Conservation (phyloP, 2,888 invertebrate species). For the Drosophila neonasuta region DNA sequence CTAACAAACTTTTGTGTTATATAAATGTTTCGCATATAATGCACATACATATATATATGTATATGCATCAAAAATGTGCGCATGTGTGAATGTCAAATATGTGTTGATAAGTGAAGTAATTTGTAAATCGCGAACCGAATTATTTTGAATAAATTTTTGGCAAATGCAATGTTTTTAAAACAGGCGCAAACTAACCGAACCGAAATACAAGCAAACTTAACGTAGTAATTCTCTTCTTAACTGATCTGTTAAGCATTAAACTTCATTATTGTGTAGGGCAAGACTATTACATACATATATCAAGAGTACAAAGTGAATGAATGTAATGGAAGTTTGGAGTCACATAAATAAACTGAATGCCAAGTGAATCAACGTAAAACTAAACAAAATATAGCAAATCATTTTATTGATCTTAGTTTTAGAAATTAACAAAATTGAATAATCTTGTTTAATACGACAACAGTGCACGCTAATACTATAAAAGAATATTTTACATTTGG, state of each 20-base stretch:
- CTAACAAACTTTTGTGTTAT: slow-evolving; percentile 56
- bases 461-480: neutral
- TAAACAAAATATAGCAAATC: slow-evolving; percentile 9
- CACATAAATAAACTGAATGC: slow-evolving; percentile 21
- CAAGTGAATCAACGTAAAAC: slow-evolving; percentile 32
- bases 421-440: slow-evolving; percentile 23
- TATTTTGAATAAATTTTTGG: slow-evolving; percentile 31
- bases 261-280: slow-evolving; percentile 11
- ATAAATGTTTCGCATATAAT: slow-evolving; percentile 61
- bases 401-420: slow-evolving; percentile 26
- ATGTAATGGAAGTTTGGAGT: slow-evolving; percentile 22
- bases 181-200: slow-evolving; percentile 3
- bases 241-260: slow-evolving; percentile 32
- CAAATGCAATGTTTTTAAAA: slow-evolving; percentile 15
- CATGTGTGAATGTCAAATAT: slow-evolving; percentile 45
- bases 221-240: slow-evolving; percentile 7
- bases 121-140: slow-evolving; percentile 43
- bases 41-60: slow-evolving; percentile 2
- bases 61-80: slow-evolving; percentile 32
- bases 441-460: slow-evolving; percentile 21
- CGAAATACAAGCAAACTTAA: neutral
- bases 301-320: slow-evolving; percentile 45
- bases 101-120: slow-evolving; percentile 30
- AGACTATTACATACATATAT: slow-evolving; percentile 27
- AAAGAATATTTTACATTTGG: neutral